Evolutionary conservation across 2,888 invertebrate species (phyloP), one percentile per base, ranked within the genome.

Genomic region (Lasioglossum oenotherae): DNA sequence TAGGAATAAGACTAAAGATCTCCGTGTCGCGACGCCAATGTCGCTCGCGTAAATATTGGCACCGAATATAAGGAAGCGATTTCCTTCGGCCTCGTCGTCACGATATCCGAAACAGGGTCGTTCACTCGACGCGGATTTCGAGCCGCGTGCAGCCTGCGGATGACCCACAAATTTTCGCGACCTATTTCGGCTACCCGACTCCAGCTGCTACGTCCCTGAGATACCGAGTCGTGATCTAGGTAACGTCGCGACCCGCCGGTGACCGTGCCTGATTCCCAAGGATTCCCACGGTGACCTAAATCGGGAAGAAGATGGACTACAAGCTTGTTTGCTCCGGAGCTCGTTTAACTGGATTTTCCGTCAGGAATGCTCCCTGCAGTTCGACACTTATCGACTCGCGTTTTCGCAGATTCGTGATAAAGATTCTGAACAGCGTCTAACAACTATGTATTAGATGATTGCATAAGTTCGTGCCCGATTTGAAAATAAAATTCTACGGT

Each of bases 151-250:
- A 53, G 49, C 69, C 27, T n/a, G 73, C 53, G 38, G 38, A 71
- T 49, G 91, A 89, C 90, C 91, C 88, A 91, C 80, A 88, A 90
- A 88, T 91, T 88, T 44, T 88, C 88, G 75, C 84, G 88, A 91
- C 82, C 76, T 57, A 84, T 72, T 64, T 64, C 64, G 8, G 16
- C 31, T 31, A 74, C 75, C 79, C 57, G 77, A 57, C n/a, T 12
- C n/a, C 57, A 10, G 4, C 57, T 57, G n/a, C 57, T 4, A 57
- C 57, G 83, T 78, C 78, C 75, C 75, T 78, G 80, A 84, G 81
- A 57, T 67, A 82, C 38, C 71, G 69, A 35, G 60, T 44, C 57
- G 38, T 31, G 53, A 71, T 75, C 5, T 23, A 41, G 46, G 23
- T 53, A 73, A 27, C 41, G n/a, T 41, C 38, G 27, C 38, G 10